Base-by-base conservation (phyloP, 2,797 vertebrate genomes). In the Smutsia gigantea region DNA sequence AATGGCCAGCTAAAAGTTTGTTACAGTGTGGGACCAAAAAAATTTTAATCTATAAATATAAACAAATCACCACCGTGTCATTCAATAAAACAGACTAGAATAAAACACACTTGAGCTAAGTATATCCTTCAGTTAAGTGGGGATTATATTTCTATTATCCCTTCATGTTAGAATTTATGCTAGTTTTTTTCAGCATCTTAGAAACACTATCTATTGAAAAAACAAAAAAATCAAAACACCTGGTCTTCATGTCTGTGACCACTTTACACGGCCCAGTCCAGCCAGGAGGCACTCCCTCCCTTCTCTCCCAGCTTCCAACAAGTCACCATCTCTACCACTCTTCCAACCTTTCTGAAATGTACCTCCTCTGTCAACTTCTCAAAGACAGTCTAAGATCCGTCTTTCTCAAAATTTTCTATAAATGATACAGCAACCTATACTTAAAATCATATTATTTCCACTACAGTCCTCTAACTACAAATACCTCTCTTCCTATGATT, bases 1-100 rank as follows among this genome's bases (percentile, higher is more conserved):
- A 27, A 59, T 27, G 68, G 2, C 18, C 46, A 72, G 34, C 59
- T 68, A 42, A 87, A 97, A 84, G 15, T 13, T 42, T 14, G 37
- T n/a, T 90, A 77, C 39, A 17, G 0, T 1, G 15, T 64, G 21
- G 4, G 17, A 18, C 14, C 29, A 83, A 78, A 78, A 85, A 46
- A 29, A 92, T 6, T 88, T 86, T 96, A 72, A 87, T 84, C 89
- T 94, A 93, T 71, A 96, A 94, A 68, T 64, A 94, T 72, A 95
- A 93, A 64, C 66, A 83, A 95, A 63, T 68, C 55, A 21, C 49
- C 51, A 71, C 15, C 17, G 61, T 57, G 74, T 37, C 64, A 68
- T 34, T 95, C 91, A 81, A 21, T 55, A 71, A 49, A 93, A 93
- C 46, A 77, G 79, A 77, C 59, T 27, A 55, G 49, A 66, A 64